Conservation (phyloP, 2,888 invertebrate species). For the Cryptocheilus praepositus region DNA sequence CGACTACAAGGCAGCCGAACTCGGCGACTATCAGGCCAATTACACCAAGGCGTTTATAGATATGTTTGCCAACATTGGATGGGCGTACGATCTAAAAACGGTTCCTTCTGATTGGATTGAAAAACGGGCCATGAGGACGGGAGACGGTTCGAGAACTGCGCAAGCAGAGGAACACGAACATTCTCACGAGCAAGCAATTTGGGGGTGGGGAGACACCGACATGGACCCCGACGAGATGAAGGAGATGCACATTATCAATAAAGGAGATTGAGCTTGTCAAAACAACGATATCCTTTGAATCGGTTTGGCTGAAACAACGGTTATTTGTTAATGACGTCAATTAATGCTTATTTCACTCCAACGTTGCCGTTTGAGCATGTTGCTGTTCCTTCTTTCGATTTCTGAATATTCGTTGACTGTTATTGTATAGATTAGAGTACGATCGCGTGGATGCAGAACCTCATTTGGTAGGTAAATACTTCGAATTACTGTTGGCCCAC, state of each 20-base stretch:
- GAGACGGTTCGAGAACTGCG: slow-evolving; percentile 80
- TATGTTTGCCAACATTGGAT: slow-evolving; percentile 83
- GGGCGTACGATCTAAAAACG: slow-evolving; percentile 90
- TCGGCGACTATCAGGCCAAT: slow-evolving; percentile 81
- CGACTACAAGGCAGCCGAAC: slow-evolving; percentile 86
- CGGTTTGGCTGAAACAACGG: slow-evolving; percentile 10
- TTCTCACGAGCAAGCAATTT: slow-evolving; percentile 77
- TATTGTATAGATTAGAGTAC: no score
- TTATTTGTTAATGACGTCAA: slow-evolving; percentile 40
- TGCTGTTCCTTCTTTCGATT: slow-evolving; percentile 20
- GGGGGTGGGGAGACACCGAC: slow-evolving; percentile 91
- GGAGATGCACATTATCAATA: slow-evolving; percentile 69
- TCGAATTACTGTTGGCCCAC: no score
- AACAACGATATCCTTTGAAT: not conserved
- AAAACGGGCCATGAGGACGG: slow-evolving; percentile 83
- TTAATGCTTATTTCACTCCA: slow-evolving; percentile 38
- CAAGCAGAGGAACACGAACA: slow-evolving; percentile 72
- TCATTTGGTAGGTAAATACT: no score
- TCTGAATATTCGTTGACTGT: not conserved
- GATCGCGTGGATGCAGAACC: no score
- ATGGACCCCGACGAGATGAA: slow-evolving; percentile 83
- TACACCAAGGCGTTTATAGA: slow-evolving; percentile 81
- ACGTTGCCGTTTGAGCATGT: slow-evolving; percentile 15
- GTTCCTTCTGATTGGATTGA: slow-evolving; percentile 83
- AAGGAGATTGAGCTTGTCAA: slow-evolving; percentile 44